Evolutionary conservation across 1,140 invertebrate genomes (phyloP), one percentile per base, ranked within the genome.

Genomic region (Condylostylus longicornis): DNA sequence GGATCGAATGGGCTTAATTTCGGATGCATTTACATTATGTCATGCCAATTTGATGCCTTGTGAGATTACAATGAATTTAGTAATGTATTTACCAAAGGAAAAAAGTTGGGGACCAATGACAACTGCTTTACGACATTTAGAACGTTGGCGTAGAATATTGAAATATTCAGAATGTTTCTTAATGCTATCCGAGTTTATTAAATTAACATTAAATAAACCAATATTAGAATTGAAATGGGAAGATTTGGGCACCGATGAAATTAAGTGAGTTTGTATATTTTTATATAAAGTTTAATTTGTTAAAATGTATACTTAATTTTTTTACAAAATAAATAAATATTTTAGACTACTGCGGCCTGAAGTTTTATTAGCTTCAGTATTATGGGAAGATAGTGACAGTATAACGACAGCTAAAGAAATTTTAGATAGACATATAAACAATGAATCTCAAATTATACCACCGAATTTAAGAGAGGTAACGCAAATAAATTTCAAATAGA

Each of bases 21-120:
- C 82, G 45, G 80, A 84, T 58, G 75, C 75, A 0, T 80, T 83
- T 47, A 75, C 77, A 0, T 58, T 83, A 1, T 75, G 74, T 53
- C 74, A 81, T 50, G 78, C 78, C 2, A 80, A 79, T 22, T 58
- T 77, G 17, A 46, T 85, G 34, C 70, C 76, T 46, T 71, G 74
- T 12, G 66, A 68, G 4, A 65, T 79, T 19, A 79, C 81, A 3
- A 54, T 85, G 38, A 62, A 75, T 39, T 52, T 82, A 34, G 71
- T 75, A 0, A 59, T 74, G 33, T 85, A 84, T 61, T 60, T 86
- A n/a, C 53, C 71, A 10, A 70, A 72, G 8, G 82, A 86, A 49
- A 66, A 64, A 4, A 74, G 81, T 41, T 81, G 79, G 47, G 73
- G 79, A 12, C 79, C 79, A 2, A 82, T 79, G 77, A 67, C 72